These are phyloP conservation scores for Habropoda laboriosa DNA, from an alignment of 1,140 invertebrate genomes.

Conservation along the genomic window DNA sequence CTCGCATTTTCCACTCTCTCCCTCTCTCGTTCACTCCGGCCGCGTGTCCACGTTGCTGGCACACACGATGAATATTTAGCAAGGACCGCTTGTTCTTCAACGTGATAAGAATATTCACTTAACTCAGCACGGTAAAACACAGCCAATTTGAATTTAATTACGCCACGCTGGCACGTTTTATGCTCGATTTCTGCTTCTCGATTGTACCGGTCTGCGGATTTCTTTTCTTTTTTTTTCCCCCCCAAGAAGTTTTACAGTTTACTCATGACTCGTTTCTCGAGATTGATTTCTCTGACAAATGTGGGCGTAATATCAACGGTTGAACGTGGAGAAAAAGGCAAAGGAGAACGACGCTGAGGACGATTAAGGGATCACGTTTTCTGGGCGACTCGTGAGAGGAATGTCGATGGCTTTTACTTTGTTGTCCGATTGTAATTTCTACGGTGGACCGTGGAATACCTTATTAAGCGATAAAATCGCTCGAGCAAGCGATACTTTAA, in stretches of 20 bases:
- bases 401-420: not conserved
- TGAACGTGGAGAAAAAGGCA: not conserved
- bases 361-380: constrained; percentile 2
- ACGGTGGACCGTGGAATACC: too few relatives aligned
- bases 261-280: not conserved
- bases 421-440: not conserved
- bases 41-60: constrained; percentile 48
- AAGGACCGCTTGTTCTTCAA: constrained; percentile 53
- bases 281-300: constrained; percentile 23
- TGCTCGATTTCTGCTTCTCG: not conserved
- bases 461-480: not conserved
- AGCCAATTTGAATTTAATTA: constrained; percentile 56
- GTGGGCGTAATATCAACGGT: not conserved
- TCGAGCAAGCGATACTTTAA: not conserved
- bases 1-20: not conserved
- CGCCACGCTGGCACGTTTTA: constrained; percentile 14
- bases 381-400: not conserved
- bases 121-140: constrained; percentile 8
- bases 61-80: constrained; percentile 72
- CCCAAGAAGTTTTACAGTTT: not conserved
- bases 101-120: constrained; percentile 58
- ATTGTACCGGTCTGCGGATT: not conserved
- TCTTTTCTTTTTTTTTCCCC: not conserved
- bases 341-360: not conserved
- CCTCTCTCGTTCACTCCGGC: not conserved